Conservation (phyloP, 2,113 vertebrate genomes). For the Mohoua ochrocephala region DNA sequence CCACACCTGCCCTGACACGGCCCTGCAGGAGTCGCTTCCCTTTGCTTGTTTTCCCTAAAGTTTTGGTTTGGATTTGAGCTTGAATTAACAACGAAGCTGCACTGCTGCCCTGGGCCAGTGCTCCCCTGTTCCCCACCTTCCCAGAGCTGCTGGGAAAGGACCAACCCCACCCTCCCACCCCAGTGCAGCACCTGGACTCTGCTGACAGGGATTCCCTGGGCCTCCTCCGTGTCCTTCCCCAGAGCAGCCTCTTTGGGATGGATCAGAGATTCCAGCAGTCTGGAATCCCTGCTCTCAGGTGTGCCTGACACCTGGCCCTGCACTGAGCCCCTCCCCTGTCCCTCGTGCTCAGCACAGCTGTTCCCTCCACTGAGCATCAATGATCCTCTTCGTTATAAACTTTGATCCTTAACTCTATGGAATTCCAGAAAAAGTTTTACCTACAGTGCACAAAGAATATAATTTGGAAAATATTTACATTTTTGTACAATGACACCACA, state of each 20-base stretch:
- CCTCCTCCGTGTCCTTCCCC: neutral
- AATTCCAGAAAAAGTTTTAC: slow-evolving; percentile 23
- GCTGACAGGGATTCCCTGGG: neutral
- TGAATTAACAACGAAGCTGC: neutral
- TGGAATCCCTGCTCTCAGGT: neutral
- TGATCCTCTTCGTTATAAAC: neutral
- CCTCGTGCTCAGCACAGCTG: neutral
- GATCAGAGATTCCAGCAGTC: neutral
- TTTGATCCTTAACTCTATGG: neutral
- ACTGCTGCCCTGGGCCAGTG: neutral
- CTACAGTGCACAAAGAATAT: slow-evolving; percentile 63
- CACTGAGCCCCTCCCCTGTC: neutral
- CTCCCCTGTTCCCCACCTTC: neutral
- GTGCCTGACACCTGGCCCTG: neutral
- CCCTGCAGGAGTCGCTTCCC: neutral
- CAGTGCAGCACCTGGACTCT: neutral
- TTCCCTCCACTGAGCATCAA: neutral
- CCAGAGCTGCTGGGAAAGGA: neutral
- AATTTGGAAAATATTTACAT: slow-evolving; percentile 62
- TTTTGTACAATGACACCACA: slow-evolving; percentile 61
- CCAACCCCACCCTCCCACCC: neutral
- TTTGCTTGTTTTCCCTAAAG: neutral
- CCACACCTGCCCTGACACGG: neutral
- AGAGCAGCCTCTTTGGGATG: neutral
- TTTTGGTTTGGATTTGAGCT: neutral